These are phyloP conservation scores for Ashinkailepas kermadecensis DNA, from an alignment of 2,888 invertebrate species.

Conservation along the genomic window DNA sequence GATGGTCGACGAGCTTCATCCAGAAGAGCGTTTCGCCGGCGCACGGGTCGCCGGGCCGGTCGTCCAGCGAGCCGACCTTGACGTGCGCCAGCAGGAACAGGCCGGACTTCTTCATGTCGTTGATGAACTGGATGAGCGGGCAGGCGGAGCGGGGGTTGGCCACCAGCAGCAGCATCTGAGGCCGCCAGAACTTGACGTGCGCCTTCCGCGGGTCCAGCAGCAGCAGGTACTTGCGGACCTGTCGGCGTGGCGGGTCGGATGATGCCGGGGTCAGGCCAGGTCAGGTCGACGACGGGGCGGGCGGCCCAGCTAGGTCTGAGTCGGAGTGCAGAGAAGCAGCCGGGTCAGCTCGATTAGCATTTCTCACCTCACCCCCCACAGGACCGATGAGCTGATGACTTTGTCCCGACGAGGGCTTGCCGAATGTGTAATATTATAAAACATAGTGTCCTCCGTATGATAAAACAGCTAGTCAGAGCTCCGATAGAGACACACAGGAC, in stretches of 20 bases:
- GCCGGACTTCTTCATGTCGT: conserved; percentile 92
- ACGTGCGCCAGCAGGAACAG: conserved; percentile 83
- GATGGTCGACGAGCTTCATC: conserved; percentile 87
- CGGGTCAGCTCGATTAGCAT: too few species aligned
- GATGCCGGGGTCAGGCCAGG: background rate
- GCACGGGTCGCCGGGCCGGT: conserved; percentile 47
- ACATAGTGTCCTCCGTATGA: too few species aligned
- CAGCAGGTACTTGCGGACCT: conserved; percentile 90
- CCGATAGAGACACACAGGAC: too few species aligned
- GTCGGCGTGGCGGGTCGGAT: conserved; percentile 26
- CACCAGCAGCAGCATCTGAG: conserved; percentile 88
- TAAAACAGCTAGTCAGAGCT: too few species aligned
- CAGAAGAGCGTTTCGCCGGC: conserved; percentile 75
- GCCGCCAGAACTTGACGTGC: conserved; percentile 99
- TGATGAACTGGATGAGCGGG: conserved; percentile 92
- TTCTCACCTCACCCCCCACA: too few species aligned
- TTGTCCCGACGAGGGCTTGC: too few species aligned
- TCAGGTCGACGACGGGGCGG: too few species aligned
- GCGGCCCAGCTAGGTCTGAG: too few species aligned
- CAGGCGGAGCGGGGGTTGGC: conserved; percentile 82
- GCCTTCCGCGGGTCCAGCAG: conserved; percentile 92
- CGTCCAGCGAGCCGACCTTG: conserved; percentile 50
- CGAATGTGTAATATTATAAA: too few species aligned
- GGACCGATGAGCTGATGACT: too few species aligned
- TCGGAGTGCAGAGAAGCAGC: too few species aligned